Evolutionary conservation across 2,888 invertebrate species (phyloP).

Genomic region (Hydraecia micacea): DNA sequence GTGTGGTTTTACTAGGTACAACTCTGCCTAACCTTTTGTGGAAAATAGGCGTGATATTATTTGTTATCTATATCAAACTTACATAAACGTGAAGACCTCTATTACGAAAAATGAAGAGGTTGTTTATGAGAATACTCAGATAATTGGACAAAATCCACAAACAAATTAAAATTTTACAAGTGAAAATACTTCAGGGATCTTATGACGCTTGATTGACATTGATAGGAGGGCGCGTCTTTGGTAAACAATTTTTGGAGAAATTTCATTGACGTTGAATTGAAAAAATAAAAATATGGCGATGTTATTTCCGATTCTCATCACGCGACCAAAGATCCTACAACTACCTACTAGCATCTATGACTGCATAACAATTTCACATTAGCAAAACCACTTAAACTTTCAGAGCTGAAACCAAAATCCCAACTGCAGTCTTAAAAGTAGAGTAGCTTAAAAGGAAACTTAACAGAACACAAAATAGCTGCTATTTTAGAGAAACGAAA

Average conservation of each 20-base stretch:
- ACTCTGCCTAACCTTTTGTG: too few relatives aligned
- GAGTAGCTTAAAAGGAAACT: conserved; percentile 22
- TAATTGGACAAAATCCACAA: background rate
- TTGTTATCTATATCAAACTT: background rate
- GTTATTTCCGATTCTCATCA: background rate
- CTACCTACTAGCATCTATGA: background rate
- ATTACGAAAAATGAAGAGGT: background rate
- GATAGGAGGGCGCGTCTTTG: too few relatives aligned
- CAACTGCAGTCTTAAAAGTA: conserved; percentile 20
- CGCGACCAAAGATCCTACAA: background rate
- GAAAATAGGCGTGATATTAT: background rate
- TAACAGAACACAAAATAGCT: conserved; percentile 17
- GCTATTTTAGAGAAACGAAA: conserved; percentile 33
- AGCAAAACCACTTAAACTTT: conserved; percentile 25
- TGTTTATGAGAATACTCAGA: background rate
- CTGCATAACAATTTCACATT: background rate
- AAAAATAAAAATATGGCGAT: too few relatives aligned
- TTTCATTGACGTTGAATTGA: too few relatives aligned
- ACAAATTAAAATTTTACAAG: background rate
- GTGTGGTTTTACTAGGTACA: background rate
- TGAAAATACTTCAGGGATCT: too few relatives aligned
- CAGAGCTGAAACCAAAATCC: conserved; percentile 3
- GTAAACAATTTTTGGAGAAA: too few relatives aligned
- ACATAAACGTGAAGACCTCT: too few relatives aligned
- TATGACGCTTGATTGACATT: background rate